Conservation (phyloP, 2,113 vertebrate species). For the Myotis lucifugus region DNA sequence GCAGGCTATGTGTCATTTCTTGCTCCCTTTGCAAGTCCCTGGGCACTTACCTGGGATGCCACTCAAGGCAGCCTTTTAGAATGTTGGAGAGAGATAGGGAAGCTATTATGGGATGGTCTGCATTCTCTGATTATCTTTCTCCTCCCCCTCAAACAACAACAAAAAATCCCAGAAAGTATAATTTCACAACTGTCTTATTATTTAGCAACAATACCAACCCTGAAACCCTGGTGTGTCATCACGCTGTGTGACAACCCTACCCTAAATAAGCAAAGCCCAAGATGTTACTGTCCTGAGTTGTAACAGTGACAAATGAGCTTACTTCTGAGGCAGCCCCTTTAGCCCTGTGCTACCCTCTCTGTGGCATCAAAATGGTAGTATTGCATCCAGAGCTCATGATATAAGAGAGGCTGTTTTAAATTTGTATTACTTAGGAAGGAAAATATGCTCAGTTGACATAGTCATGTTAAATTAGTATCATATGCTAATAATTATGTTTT, state of each 20-base stretch:
- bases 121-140: neutral
- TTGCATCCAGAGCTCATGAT: neutral
- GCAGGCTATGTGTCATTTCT: neutral
- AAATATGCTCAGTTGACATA: constrained; percentile 74
- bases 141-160: neutral
- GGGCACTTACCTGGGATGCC: neutral
- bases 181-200: neutral
- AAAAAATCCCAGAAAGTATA: neutral
- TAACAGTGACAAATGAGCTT: neutral
- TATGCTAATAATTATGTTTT: constrained; percentile 83
- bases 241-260: neutral
- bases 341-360: neutral
- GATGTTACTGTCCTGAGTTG: neutral
- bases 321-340: neutral
- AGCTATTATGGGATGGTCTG: neutral
- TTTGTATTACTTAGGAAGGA: constrained; percentile 80
- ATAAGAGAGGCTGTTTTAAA: constrained; percentile 76
- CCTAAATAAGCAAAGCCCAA: neutral
- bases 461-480: constrained; percentile 81
- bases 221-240: neutral
- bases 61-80: neutral
- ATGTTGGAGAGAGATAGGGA: neutral
- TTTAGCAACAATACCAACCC: neutral
- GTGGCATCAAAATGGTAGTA: neutral
- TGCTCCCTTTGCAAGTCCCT: neutral